Percentiles rank a stretch among this genome's conserved stretches.
Conservation (phyloP, 1,140 invertebrate genomes). For the Hycleus phaleratus region DNA sequence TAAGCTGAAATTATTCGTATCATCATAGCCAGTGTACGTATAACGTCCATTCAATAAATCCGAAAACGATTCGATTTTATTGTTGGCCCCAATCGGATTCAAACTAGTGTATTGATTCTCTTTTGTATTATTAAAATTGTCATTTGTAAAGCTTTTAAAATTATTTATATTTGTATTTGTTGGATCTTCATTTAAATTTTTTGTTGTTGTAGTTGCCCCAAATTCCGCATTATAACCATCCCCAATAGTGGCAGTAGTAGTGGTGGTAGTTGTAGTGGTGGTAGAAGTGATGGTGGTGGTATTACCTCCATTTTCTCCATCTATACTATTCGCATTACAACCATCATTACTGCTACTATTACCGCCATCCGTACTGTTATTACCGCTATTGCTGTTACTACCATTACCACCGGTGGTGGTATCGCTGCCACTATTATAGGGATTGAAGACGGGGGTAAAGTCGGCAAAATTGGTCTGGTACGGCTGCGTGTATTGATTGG, state of each 20-base stretch:
- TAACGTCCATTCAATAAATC: slow-evolving; percentile 56
- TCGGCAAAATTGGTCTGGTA: slow-evolving; percentile 46
- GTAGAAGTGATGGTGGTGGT: too few relatives aligned
- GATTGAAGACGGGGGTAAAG: slow-evolving; percentile 50
- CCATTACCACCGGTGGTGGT: slow-evolving; percentile 38
- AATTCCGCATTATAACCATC: slow-evolving; percentile 11
- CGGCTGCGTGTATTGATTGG: slow-evolving; percentile 44
- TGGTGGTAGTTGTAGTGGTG: too few relatives aligned
- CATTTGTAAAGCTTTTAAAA: slow-evolving; percentile 8
- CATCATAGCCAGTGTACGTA: slow-evolving; percentile 38
- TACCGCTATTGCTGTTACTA: slow-evolving; percentile 16
- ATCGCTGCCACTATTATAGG: slow-evolving; percentile 41
- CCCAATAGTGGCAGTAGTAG: not conserved
- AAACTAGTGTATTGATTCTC: slow-evolving; percentile 49
- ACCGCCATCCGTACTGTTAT: too few relatives aligned
- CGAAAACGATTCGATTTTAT: slow-evolving; percentile 63
- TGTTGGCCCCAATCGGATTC: slow-evolving; percentile 50
- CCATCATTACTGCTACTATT: too few relatives aligned
- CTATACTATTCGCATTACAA: too few relatives aligned
- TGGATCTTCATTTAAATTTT: slow-evolving; percentile 22
- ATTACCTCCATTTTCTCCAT: too few relatives aligned
- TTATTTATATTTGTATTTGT: slow-evolving; percentile 36
- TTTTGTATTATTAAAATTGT: slow-evolving; percentile 32
- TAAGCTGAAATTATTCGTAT: slow-evolving; percentile 24
- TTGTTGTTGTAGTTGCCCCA: slow-evolving; percentile 3